These are phyloP conservation scores for Cuniculus paca DNA, from an alignment of 2,797 vertebrate genomes.

Conservation along the genomic window DNA sequence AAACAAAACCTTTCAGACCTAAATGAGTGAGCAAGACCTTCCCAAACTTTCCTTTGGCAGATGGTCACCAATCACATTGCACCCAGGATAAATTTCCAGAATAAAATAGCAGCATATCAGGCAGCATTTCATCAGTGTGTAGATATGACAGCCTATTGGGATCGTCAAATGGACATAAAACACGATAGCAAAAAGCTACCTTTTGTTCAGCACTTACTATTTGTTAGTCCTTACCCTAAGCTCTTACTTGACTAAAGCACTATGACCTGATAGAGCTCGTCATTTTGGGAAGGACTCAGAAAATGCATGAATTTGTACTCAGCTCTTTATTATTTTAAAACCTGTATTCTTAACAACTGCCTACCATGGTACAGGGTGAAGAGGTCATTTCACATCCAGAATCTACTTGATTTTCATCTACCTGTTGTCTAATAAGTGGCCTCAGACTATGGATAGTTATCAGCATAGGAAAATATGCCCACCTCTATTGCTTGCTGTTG, in stretches of 20 bases:
- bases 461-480: background rate
- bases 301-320: background rate
- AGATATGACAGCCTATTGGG: background rate
- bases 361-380: background rate
- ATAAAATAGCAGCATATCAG: background rate
- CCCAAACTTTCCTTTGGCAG: background rate
- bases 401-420: background rate
- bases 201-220: background rate
- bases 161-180: slow-evolving; percentile 36
- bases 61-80: background rate
- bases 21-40: background rate
- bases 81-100: slow-evolving; percentile 10
- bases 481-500: background rate
- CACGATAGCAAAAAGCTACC: background rate
- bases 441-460: background rate
- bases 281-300: background rate
- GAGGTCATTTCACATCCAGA: background rate
- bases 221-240: background rate
- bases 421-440: background rate
- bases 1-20: background rate
- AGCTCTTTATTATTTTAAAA: background rate
- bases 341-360: background rate
- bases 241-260: slow-evolving; percentile 2
- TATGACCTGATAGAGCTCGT: background rate
- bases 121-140: slow-evolving; percentile 8